A percentile compares a stretch with the other conserved stretches of the same genome.
Evolutionary conservation across 92 coral and sea anemone genomes (phyloP).

Genomic region (Zoanthus solanderi): DNA sequence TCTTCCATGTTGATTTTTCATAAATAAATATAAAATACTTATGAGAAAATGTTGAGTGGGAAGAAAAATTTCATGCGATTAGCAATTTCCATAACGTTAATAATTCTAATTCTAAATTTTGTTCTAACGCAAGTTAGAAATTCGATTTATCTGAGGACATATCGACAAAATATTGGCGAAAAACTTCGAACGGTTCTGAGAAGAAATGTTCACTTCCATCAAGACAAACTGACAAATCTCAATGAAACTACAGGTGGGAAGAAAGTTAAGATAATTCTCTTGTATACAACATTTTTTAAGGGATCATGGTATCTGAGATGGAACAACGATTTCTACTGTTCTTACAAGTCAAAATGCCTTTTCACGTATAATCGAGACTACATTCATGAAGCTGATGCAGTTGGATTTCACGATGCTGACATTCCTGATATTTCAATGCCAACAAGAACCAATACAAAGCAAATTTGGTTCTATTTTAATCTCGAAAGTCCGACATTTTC

Average conservation of each 20-base stretch:
- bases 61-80: not conserved
- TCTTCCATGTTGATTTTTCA: not conserved
- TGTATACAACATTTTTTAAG: conserved; percentile 60
- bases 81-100: not conserved
- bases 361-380: conserved; percentile 57
- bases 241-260: not conserved
- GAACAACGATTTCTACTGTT: conserved; percentile 51
- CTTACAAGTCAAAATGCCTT: conserved; percentile 29
- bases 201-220: not conserved
- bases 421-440: conserved; percentile 53
- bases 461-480: conserved; percentile 69
- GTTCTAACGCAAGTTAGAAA: not conserved
- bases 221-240: not conserved
- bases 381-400: conserved; percentile 52
- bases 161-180: not conserved
- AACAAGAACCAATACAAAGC: conserved; percentile 38
- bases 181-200: conserved; percentile 32
- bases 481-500: conserved; percentile 63
- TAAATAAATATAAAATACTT: not conserved
- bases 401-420: conserved; percentile 71
- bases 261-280: conserved; percentile 30
- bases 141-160: not conserved
- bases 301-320: conserved; percentile 70
- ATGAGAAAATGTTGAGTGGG: not conserved
- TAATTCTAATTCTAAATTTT: not conserved